A percentile compares a stretch with the other conserved stretches of the same genome.
These are phyloP conservation scores for Episyrphus balteatus DNA, from an alignment of 1,140 invertebrate genomes.

Conservation along the genomic window DNA sequence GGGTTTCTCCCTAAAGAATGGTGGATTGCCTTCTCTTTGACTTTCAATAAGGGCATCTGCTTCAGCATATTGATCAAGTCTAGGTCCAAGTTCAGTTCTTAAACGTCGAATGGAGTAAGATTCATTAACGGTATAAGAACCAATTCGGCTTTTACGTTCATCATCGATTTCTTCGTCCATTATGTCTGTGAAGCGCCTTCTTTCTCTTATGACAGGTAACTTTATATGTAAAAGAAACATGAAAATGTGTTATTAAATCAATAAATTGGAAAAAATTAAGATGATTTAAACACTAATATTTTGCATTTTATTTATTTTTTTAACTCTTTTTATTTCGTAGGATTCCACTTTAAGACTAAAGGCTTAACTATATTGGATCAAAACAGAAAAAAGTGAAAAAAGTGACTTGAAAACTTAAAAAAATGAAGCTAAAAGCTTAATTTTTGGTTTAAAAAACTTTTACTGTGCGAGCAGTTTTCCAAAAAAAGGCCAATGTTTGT, in stretches of 20 bases:
- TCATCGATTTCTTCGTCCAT: conserved; percentile 96
- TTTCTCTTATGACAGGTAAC: conserved; percentile 77
- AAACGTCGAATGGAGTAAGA: conserved; percentile 59
- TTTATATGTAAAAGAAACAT: conserved; percentile 23
- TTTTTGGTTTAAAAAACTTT: no score
- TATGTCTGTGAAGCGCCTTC: conserved; percentile 82
- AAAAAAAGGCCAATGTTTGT: no score
- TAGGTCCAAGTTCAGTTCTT: conserved; percentile 66
- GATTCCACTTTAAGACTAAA: no score
- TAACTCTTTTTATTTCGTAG: neutral
- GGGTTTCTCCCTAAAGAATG: conserved; percentile 74
- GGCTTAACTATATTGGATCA: no score
- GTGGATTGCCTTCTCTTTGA: conserved; percentile 64
- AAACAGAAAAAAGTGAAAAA: no score
- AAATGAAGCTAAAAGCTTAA: no score
- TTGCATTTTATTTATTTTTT: no score
- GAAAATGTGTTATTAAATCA: neutral
- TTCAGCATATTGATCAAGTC: conserved; percentile 70
- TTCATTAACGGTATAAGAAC: conserved; percentile 60
- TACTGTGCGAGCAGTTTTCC: no score
- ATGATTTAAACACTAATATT: neutral
- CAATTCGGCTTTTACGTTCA: conserved; percentile 68
- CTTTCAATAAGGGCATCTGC: conserved; percentile 71
- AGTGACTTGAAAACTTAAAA: no score
- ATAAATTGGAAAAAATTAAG: no score